Evolutionary conservation across 2,888 invertebrate species (phyloP).

Genomic region (Chymomyza procnemis): DNA sequence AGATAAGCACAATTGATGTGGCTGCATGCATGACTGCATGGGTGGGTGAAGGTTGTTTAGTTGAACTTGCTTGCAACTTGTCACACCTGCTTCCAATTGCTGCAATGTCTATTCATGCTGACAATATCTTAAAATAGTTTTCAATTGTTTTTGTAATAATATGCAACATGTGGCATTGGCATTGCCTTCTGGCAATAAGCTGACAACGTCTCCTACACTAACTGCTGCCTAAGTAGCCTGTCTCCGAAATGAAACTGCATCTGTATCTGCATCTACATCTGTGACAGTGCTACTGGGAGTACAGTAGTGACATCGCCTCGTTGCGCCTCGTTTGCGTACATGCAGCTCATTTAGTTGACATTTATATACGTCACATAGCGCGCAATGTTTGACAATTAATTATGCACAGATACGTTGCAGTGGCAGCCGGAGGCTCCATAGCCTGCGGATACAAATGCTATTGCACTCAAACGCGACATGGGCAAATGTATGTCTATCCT

Average conservation of each 20-base stretch:
- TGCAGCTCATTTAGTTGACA: conserved; percentile 72
- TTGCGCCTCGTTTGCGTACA: conserved; percentile 62
- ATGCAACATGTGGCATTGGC: conserved; percentile 71
- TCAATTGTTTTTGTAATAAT: conserved; percentile 52
- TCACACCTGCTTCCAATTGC: conserved; percentile 60
- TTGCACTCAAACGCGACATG: background rate
- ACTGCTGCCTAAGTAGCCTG: conserved; percentile 61
- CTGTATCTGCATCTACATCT: conserved; percentile 42
- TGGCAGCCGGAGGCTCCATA: no score
- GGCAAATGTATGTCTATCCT: background rate
- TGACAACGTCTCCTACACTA: background rate
- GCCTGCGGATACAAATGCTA: conserved; percentile 33
- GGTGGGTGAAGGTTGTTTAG: no score
- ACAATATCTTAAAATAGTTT: conserved; percentile 66
- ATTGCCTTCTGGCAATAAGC: conserved; percentile 18
- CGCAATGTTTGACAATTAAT: conserved; percentile 74
- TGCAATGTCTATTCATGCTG: conserved; percentile 12
- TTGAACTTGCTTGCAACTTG: conserved; percentile 34
- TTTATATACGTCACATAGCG: conserved; percentile 71
- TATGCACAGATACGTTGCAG: conserved; percentile 41
- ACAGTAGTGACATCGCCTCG: conserved; percentile 22
- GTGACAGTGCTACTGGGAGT: conserved; percentile 5
- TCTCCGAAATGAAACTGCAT: conserved; percentile 37
- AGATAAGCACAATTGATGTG: conserved; percentile 24
- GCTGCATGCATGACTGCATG: background rate